Evolutionary conservation across 2,888 invertebrate species (phyloP), one percentile per base, ranked within the genome.

Genomic region (Spilosoma lubricipeda): DNA sequence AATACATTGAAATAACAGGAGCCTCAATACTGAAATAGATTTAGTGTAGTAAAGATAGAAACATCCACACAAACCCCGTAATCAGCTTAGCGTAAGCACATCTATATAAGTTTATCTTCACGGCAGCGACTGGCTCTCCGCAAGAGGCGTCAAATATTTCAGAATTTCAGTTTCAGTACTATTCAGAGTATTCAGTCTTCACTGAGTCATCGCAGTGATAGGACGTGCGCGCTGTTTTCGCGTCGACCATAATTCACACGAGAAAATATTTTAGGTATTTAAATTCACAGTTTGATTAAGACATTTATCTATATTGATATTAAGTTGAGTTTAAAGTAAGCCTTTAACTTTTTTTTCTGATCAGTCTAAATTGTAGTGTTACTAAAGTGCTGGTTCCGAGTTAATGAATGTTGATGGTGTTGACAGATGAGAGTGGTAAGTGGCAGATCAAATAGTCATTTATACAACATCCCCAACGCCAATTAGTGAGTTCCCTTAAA

Each of bases 71-170:
- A 87, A 86, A 84, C 72, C 75, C 82, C 82, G 85, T 92, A 91
- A 92, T 91, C 88, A 90, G 92, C 91, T 93, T 92, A 93, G 88
- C 87, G 87, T 85, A 83, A 89, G 89, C 86, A 90, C 89, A 88
- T 85, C 89, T 87, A 88, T 85, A 84, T 86, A 86, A 89, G 87
- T 92, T 88, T 91, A 92, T 91, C 91, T 90, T 86, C 85, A 87
- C 87, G 76, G 80, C 82, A 82, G 85, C 78, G 86, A 83, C 83
- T 84, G 83, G 85, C 77, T 79, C 81, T 86, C 88, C 88, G 87
- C 83, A 79, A 86, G 85, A 88, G 88, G 80, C 82, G 82, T 82
- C 85, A 83, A 88, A 90, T 87, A 88, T 90, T 91, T 86, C 87
- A 88, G 87, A 85, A 85, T 87, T 87, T 86, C 88, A 89, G 87